Conservation (phyloP, 2,888 invertebrate genomes). For the Brachynemurus nebulosus region DNA sequence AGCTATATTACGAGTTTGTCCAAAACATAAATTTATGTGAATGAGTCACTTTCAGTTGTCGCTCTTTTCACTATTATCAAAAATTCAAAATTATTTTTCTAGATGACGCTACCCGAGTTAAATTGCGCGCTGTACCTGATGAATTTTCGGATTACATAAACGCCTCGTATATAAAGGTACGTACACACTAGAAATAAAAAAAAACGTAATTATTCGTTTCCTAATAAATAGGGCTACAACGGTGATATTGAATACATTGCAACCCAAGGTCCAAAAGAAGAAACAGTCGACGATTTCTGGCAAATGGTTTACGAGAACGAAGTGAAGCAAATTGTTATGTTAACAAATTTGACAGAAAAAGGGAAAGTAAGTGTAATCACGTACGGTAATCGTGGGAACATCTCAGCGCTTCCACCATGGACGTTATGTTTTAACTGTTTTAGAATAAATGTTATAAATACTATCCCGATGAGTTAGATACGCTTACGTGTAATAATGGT, state of each 20-base stretch:
- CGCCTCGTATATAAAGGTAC: constrained; percentile 57
- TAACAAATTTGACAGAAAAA: constrained; percentile 52
- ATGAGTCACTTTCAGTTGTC: too few species aligned
- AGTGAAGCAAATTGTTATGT: constrained; percentile 52
- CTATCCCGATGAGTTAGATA: constrained; percentile 37
- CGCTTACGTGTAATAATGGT: constrained; percentile 1
- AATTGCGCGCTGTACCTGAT: constrained; percentile 38
- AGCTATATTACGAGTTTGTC: too few species aligned
- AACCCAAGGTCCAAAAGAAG: constrained; percentile 55
- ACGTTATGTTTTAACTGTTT: constrained; percentile 17
- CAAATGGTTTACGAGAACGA: constrained; percentile 59
- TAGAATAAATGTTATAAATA: constrained; percentile 56
- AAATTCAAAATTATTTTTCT: constrained; percentile 19
- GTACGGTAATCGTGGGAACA: not conserved
- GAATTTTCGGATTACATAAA: constrained; percentile 58
- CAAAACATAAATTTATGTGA: too few species aligned
- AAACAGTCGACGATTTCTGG: constrained; percentile 59
- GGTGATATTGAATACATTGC: constrained; percentile 56
- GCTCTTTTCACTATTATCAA: too few species aligned
- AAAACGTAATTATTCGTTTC: not conserved
- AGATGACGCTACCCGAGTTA: constrained; percentile 54
- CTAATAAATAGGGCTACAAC: constrained; percentile 41
- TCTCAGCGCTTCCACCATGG: not conserved
- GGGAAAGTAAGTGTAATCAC: constrained; percentile 36
- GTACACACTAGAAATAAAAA: constrained; percentile 15